Conservation (phyloP, 2,888 invertebrate species). For the Glyphotaelius pellucidus region DNA sequence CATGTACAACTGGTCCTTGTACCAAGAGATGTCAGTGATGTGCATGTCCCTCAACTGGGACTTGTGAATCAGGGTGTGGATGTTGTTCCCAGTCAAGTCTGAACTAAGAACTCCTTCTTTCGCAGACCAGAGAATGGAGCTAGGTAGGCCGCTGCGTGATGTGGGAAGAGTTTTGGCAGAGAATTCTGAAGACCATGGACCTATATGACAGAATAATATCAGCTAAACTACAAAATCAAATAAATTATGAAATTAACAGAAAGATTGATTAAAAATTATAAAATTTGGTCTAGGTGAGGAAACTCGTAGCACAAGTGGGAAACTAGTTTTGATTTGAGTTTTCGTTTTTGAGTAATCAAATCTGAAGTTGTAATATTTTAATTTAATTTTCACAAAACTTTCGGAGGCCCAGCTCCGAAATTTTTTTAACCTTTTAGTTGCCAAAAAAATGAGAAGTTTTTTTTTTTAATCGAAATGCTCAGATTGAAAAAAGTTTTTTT, state of each 20-base stretch:
- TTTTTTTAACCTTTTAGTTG: too few relatives aligned
- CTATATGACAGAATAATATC: constrained; percentile 69
- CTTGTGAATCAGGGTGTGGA: constrained; percentile 82
- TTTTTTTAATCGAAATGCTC: too few relatives aligned
- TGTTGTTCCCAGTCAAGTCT: constrained; percentile 88
- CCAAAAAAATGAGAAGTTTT: too few relatives aligned
- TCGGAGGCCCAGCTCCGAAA: too few relatives aligned
- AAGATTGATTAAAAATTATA: neutral
- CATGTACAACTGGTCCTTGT: constrained; percentile 84
- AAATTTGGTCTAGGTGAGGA: too few relatives aligned
- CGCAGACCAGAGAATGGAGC: constrained; percentile 86
- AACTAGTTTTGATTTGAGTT: too few relatives aligned
- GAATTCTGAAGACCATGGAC: constrained; percentile 89
- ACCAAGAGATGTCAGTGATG: constrained; percentile 87
- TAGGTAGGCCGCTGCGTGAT: constrained; percentile 77
- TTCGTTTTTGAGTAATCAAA: too few relatives aligned
- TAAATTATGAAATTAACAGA: neutral
- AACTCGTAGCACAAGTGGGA: too few relatives aligned
- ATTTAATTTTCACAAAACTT: too few relatives aligned
- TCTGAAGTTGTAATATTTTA: too few relatives aligned
- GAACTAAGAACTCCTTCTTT: constrained; percentile 87
- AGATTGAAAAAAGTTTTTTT: too few relatives aligned
- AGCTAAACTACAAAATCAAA: neutral
- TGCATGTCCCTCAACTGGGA: constrained; percentile 79
- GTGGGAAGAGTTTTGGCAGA: constrained; percentile 82